Conservation (phyloP, 2,888 invertebrate species). For the Philonicus albiceps region DNA sequence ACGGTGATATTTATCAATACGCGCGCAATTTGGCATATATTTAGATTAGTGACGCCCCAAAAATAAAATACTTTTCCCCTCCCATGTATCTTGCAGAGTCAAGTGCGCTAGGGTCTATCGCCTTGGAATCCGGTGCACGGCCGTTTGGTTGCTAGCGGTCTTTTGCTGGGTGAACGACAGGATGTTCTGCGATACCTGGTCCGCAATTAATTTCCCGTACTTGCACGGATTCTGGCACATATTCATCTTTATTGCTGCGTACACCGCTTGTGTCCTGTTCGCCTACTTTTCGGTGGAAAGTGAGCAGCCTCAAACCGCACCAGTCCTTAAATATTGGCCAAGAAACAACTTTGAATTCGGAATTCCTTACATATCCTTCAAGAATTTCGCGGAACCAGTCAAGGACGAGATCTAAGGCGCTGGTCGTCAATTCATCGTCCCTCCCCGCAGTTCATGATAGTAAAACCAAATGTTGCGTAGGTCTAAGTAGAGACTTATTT, state of each 20-base stretch:
- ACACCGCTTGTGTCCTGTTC: constrained; percentile 78
- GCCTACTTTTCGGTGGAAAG: constrained; percentile 80
- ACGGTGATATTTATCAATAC: not conserved
- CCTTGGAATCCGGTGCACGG: constrained; percentile 74
- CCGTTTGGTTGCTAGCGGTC: constrained; percentile 74
- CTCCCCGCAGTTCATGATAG: not conserved
- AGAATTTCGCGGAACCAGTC: constrained; percentile 57
- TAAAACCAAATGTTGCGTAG: not conserved
- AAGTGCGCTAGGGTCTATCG: constrained; percentile 73
- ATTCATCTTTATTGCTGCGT: constrained; percentile 80
- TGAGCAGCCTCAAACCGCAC: constrained; percentile 76
- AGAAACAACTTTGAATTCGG: constrained; percentile 79
- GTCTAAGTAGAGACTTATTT: not conserved
- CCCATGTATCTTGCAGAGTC: constrained; percentile 61
- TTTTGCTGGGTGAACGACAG: constrained; percentile 82
- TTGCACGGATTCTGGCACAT: constrained; percentile 86
- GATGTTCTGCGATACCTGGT: constrained; percentile 81
- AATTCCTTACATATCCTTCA: constrained; percentile 76
- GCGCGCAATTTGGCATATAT: not conserved
- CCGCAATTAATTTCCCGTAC: constrained; percentile 80
- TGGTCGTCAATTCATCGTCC: not conserved
- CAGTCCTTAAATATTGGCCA: constrained; percentile 79
- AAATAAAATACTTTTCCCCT: not conserved
- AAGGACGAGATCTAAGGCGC: constrained; percentile 34
- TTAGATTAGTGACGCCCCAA: not conserved